A percentile compares a stretch with the other conserved stretches of the same genome.
Evolutionary conservation across 1,140 invertebrate genomes (phyloP).

Genomic region (Dolichoris vasculosae): DNA sequence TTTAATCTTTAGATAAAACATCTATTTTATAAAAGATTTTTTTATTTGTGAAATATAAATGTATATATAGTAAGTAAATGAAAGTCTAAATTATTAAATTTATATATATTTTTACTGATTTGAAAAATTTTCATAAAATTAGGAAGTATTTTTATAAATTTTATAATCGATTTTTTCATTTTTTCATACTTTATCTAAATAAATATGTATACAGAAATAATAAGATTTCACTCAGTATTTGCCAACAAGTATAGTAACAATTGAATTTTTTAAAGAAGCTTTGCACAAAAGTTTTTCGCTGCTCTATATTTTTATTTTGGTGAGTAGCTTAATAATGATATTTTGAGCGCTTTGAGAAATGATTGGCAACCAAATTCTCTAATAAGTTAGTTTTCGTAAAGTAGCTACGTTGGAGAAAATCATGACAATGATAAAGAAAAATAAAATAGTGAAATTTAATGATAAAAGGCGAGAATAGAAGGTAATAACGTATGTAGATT

Average conservation of each 20-base stretch:
- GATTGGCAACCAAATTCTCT: slow-evolving; percentile 68
- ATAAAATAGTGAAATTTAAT: neutral
- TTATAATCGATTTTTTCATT: neutral
- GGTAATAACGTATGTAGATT: no score
- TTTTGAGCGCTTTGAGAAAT: slow-evolving; percentile 60
- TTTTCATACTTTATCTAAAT: neutral
- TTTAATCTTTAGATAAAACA: no score
- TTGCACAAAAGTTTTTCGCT: slow-evolving; percentile 10
- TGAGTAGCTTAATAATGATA: slow-evolving; percentile 59
- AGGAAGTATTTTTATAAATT: neutral
- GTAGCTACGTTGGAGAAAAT: neutral
- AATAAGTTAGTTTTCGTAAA: slow-evolving; percentile 35
- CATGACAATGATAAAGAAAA: neutral
- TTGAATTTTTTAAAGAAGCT: slow-evolving; percentile 37
- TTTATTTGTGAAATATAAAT: no score
- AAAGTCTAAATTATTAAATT: no score
- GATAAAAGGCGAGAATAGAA: no score
- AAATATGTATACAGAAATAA: no score
- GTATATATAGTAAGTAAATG: neutral
- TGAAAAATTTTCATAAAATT: no score
- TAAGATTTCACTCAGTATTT: no score
- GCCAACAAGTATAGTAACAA: neutral
- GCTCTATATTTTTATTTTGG: neutral
- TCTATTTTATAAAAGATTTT: no score
- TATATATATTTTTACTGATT: no score